Evolutionary conservation across 2,797 vertebrate species (phyloP).

Genomic region (Rhabdophis nuchalis): DNA sequence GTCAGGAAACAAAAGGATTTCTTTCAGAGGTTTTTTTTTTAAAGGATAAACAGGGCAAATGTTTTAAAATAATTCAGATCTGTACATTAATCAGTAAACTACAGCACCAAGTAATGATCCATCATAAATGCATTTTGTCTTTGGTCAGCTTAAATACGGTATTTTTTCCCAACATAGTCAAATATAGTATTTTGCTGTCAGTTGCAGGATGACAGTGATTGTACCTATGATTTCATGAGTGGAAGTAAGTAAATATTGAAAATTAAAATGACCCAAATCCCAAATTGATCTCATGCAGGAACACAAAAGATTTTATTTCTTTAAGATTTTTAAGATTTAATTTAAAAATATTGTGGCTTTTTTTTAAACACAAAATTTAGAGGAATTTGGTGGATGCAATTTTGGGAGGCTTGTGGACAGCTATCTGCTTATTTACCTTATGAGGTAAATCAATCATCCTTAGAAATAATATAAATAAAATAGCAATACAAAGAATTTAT

Average conservation of each 20-base stretch:
- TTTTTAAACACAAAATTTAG: background rate
- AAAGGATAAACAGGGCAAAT: background rate
- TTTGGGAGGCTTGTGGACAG: background rate
- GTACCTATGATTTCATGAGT: background rate
- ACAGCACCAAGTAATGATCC: background rate
- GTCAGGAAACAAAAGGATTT: background rate
- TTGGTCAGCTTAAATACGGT: background rate
- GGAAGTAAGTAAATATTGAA: background rate
- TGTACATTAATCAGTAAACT: background rate
- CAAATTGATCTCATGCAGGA: background rate
- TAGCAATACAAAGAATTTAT: background rate
- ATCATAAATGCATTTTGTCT: background rate
- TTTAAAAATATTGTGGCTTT: background rate
- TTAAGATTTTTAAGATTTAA: background rate
- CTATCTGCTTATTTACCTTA: background rate
- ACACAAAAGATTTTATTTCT: background rate
- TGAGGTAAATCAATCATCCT: background rate
- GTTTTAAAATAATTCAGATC: background rate
- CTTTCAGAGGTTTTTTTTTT: background rate
- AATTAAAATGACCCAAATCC: background rate
- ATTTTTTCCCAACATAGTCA: background rate
- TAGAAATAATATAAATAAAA: background rate
- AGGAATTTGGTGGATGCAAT: background rate
- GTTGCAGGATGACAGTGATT: background rate
- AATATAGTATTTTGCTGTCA: background rate